Percentiles rank a stretch among this genome's conserved stretches.
These are phyloP conservation scores for Raja brachyura DNA, from an alignment of 2,113 vertebrate species.

Conservation along the genomic window DNA sequence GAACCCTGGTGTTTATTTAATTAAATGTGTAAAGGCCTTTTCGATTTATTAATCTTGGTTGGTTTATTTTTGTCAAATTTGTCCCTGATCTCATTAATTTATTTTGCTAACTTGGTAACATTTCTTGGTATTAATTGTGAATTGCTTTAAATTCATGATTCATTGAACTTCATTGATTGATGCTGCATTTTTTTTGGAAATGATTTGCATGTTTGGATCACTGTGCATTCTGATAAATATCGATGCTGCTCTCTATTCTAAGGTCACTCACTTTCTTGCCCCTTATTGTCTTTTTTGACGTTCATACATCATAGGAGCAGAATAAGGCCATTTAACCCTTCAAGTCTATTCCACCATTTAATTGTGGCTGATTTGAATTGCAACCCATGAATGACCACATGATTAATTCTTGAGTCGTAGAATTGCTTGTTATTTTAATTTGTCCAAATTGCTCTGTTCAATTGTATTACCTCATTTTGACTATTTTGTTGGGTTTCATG, in stretches of 20 bases:
- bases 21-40: neutral
- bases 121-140: neutral
- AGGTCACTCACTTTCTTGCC: neutral
- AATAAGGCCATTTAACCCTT: too few species aligned
- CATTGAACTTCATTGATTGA: neutral
- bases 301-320: too few species aligned
- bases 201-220: neutral
- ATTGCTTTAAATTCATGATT: neutral
- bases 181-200: neutral
- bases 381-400: neutral
- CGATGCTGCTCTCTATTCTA: neutral
- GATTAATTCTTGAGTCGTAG: neutral
- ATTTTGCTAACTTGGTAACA: neutral
- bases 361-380: neutral
- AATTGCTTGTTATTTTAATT: too few species aligned
- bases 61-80: constrained; percentile 19
- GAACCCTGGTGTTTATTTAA: neutral
- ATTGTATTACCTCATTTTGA: too few species aligned
- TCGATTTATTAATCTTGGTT: neutral
- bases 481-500: too few species aligned
- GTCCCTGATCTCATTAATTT: neutral
- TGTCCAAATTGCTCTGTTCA: too few species aligned
- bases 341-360: too few species aligned
- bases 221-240: neutral
- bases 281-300: too few species aligned